A percentile compares a stretch with the other conserved stretches of the same genome.
Evolutionary conservation across 2,113 vertebrate species (phyloP).

Genomic region (Lonchura striata): DNA sequence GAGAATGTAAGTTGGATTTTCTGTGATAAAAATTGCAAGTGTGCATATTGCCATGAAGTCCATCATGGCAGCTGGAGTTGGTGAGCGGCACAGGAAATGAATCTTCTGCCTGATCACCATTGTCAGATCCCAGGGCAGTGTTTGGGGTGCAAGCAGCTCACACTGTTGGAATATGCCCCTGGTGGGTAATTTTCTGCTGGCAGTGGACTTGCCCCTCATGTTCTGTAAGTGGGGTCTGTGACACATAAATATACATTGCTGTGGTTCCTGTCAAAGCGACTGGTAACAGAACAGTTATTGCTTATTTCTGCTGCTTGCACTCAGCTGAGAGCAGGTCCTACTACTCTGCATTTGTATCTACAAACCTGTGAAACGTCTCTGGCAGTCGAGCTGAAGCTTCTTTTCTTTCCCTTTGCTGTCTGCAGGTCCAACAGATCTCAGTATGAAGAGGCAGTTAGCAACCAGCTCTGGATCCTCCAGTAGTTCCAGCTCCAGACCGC

Average conservation of each 20-base stretch:
- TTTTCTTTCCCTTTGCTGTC: neutral
- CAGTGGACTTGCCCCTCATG: neutral
- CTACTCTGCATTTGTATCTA: neutral
- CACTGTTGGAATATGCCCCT: neutral
- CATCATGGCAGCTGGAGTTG: neutral
- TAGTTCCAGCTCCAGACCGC: slow-evolving; percentile 89
- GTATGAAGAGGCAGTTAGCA: slow-evolving; percentile 93
- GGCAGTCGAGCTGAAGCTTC: neutral
- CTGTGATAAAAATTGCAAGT: neutral
- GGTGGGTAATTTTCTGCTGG: neutral
- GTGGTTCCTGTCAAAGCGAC: neutral
- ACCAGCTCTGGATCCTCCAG: slow-evolving; percentile 88
- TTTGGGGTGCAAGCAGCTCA: neutral
- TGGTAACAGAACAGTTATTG: neutral
- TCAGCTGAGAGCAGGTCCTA: neutral
- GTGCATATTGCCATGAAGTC: neutral
- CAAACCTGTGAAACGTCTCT: neutral
- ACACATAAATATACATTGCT: neutral
- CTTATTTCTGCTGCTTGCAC: neutral
- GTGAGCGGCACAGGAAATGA: neutral
- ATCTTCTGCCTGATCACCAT: neutral
- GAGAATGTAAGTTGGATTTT: neutral
- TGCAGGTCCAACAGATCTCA: slow-evolving; percentile 96
- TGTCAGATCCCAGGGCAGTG: neutral
- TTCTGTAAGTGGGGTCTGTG: neutral